Conservation (phyloP, 1,140 invertebrate species). For the Plectrocnemia conspersa region DNA sequence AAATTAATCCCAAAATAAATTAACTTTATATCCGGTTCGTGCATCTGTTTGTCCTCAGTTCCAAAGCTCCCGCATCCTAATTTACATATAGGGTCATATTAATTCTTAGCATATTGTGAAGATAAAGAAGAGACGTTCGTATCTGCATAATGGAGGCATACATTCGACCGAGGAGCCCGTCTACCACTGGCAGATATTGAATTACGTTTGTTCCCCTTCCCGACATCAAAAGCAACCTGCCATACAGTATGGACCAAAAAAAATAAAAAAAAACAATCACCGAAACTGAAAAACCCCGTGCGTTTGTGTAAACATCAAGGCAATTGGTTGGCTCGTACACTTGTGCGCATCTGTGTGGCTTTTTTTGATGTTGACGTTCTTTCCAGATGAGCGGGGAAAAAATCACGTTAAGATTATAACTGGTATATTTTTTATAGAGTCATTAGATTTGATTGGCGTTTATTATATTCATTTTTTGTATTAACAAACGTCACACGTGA, state of each 20-base stretch:
- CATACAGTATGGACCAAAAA: neutral
- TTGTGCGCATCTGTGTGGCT: neutral
- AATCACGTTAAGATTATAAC: no score
- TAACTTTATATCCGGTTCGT: no score
- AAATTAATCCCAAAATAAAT: neutral
- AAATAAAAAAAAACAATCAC: conserved; percentile 2
- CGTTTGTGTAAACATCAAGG: neutral
- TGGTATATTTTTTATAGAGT: no score
- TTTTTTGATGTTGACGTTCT: neutral
- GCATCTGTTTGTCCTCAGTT: no score
- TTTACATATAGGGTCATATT: conserved; percentile 26
- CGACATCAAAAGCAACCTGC: conserved; percentile 8
- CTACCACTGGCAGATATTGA: conserved; percentile 16
- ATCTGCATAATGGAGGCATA: conserved; percentile 15
- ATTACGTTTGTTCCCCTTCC: conserved; percentile 13
- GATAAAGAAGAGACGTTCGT: conserved; percentile 17
- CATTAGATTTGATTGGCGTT: no score
- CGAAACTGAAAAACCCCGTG: neutral
- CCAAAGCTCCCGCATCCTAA: conserved; percentile 17
- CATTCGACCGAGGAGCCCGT: conserved; percentile 8
- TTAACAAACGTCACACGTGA: no score
- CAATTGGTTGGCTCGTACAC: neutral
- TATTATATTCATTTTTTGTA: no score
- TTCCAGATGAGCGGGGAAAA: no score
- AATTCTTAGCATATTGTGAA: conserved; percentile 25